Evolutionary conservation across 2,888 invertebrate species (phyloP).

Genomic region (Drosophila histrio): DNA sequence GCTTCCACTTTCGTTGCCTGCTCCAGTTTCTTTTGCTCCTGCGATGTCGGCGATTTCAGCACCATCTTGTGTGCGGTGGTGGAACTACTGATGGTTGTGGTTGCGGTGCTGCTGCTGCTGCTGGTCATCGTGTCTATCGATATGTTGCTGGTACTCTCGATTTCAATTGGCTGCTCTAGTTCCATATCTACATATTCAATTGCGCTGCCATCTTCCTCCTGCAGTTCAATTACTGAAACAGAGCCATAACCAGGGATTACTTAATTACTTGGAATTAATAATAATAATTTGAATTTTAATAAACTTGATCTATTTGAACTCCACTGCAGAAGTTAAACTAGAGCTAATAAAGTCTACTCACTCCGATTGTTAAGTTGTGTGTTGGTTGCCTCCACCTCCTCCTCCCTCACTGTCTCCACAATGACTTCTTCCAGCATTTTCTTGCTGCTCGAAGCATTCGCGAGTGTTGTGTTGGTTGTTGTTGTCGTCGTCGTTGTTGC

Average conservation of each 20-base stretch:
- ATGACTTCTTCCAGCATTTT: constrained; percentile 71
- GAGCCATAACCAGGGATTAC: not conserved
- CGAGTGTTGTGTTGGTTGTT: constrained; percentile 22
- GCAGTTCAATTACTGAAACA: constrained; percentile 60
- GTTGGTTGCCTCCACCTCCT: constrained; percentile 13
- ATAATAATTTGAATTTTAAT: too few species aligned
- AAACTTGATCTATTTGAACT: too few species aligned
- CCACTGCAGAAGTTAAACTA: not conserved
- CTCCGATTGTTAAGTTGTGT: constrained; percentile 54
- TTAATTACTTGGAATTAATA: too few species aligned
- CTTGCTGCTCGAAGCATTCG: constrained; percentile 50
- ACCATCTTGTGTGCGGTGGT: constrained; percentile 47
- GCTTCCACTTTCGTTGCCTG: constrained; percentile 8
- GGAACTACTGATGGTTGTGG: constrained; percentile 31
- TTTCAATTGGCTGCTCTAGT: constrained; percentile 67
- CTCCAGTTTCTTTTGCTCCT: constrained; percentile 30
- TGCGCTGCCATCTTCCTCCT: constrained; percentile 57
- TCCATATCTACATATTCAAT: constrained; percentile 75
- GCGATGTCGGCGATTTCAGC: not conserved
- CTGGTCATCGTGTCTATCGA: constrained; percentile 37
- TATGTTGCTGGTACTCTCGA: constrained; percentile 60
- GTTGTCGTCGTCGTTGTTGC: constrained; percentile 1
- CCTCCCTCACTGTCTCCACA: constrained; percentile 49
- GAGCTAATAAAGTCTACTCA: constrained; percentile 28
- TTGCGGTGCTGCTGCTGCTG: constrained; percentile 14